These are phyloP conservation scores for Archips crataeganus DNA, from an alignment of 2,888 invertebrate species.

Conservation along the genomic window DNA sequence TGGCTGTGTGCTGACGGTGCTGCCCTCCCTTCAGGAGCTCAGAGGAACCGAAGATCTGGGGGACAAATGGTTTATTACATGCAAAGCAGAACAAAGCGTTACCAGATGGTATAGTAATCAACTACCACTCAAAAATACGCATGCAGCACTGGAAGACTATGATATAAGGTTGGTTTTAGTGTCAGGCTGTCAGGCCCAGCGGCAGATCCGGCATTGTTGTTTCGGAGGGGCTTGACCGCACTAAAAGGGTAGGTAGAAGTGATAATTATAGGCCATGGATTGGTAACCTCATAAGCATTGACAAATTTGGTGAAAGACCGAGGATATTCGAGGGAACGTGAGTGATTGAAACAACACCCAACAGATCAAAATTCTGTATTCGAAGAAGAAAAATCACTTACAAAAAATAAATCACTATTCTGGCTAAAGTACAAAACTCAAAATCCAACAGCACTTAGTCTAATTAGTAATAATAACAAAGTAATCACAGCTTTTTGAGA, in stretches of 20 bases:
- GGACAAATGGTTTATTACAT: constrained; percentile 15
- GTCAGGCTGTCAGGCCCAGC: no score
- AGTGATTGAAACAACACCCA: constrained; percentile 12
- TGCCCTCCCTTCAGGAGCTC: constrained; percentile 73
- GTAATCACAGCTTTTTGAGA: constrained; percentile 1
- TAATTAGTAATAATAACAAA: background rate
- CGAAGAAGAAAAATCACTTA: constrained; percentile 7
- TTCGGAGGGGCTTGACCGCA: no score
- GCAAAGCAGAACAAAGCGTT: background rate
- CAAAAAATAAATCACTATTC: background rate
- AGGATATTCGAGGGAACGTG: no score
- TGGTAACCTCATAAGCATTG: no score
- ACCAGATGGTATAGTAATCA: no score
- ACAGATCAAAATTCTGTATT: constrained; percentile 20
- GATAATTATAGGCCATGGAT: no score
- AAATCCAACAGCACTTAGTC: background rate
- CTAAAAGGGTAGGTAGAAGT: no score
- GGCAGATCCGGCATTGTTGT: no score
- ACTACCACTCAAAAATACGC: no score
- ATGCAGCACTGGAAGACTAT: no score
- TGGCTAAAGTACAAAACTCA: background rate
- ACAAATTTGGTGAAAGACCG: no score
- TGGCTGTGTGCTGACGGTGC: constrained; percentile 74
- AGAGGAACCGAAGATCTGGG: constrained; percentile 69
- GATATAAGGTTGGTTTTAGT: no score